Conservation (phyloP, 2,888 invertebrate species). For the Scaptomyza parva region DNA sequence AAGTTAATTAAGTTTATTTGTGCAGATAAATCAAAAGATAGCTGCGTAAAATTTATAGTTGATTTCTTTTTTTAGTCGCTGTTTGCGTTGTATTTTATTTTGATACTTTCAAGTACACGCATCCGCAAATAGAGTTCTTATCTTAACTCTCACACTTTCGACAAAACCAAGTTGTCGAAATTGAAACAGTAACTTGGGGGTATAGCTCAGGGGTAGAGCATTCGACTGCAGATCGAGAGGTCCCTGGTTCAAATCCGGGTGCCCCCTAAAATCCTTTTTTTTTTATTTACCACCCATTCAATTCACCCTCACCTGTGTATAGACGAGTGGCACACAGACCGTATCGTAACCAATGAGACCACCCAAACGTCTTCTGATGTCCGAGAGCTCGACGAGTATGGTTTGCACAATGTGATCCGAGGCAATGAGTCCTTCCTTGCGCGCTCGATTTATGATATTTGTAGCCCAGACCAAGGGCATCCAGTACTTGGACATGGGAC, state of each 20-base stretch:
- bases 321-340: conserved; percentile 95
- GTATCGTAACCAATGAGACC: conserved; percentile 95
- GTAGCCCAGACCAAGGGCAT: conserved; percentile 97
- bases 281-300: background rate
- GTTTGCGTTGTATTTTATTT: background rate
- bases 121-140: conserved; percentile 33
- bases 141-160: conserved; percentile 17
- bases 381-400: conserved; percentile 94
- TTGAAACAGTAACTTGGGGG: conserved; percentile 41
- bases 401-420: conserved; percentile 97
- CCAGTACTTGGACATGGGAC: conserved; percentile 96
- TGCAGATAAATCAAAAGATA: conserved; percentile 17
- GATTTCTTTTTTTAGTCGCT: background rate
- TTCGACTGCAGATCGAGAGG: conserved; percentile 80
- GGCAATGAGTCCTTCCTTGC: conserved; percentile 92
- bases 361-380: conserved; percentile 93
- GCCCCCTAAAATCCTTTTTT: conserved; percentile 31
- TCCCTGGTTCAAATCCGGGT: conserved; percentile 40
- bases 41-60: background rate
- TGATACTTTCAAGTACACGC: conserved; percentile 2
- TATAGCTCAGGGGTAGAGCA: conserved; percentile 78
- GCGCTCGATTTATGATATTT: conserved; percentile 94
- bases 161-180: background rate
- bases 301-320: conserved; percentile 92
- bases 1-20: conserved; percentile 12